Conservation (phyloP, 1,140 invertebrate genomes). For the Drosophila triauraria region DNA sequence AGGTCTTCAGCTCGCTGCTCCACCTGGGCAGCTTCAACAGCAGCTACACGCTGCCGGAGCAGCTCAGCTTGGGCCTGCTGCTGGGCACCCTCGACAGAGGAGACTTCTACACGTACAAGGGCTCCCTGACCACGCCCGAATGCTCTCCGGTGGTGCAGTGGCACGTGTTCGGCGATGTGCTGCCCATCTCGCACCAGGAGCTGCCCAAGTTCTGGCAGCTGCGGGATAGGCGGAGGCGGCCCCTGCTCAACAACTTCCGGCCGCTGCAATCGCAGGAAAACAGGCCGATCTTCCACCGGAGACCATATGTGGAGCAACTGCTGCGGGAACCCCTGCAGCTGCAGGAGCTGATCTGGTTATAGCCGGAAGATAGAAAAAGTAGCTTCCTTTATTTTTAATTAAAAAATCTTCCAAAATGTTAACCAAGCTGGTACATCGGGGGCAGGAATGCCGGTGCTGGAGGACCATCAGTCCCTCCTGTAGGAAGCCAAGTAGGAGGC, state of each 20-base stretch:
- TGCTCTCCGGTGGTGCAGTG: slow-evolving; percentile 95
- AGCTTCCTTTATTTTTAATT: slow-evolving; percentile 4
- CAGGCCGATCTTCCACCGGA: slow-evolving; percentile 87
- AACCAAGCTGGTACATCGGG: neutral
- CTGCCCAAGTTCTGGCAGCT: slow-evolving; percentile 88
- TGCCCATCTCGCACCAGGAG: slow-evolving; percentile 84
- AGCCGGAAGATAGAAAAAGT: slow-evolving; percentile 12
- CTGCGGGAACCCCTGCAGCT: slow-evolving; percentile 44
- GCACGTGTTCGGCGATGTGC: slow-evolving; percentile 93
- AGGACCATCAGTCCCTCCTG: slow-evolving; percentile 3
- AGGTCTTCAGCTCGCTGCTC: slow-evolving; percentile 58
- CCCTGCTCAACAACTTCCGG: slow-evolving; percentile 87
- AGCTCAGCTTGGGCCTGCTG: slow-evolving; percentile 69
- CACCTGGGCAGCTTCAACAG: slow-evolving; percentile 67
- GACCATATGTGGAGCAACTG: neutral
- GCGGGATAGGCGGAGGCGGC: slow-evolving; percentile 85
- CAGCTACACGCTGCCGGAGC: slow-evolving; percentile 54
- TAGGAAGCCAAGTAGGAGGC: slow-evolving; percentile 43
- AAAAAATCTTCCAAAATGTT: neutral
- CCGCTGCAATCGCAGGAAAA: slow-evolving; percentile 87
- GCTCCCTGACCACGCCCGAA: slow-evolving; percentile 96
- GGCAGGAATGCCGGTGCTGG: neutral
- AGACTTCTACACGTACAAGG: slow-evolving; percentile 92
- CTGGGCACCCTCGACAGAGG: slow-evolving; percentile 84
- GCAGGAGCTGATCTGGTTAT: slow-evolving; percentile 49